Evolutionary conservation across 2,797 vertebrate genomes (phyloP).

Genomic region (Lophotriccus pileatus): DNA sequence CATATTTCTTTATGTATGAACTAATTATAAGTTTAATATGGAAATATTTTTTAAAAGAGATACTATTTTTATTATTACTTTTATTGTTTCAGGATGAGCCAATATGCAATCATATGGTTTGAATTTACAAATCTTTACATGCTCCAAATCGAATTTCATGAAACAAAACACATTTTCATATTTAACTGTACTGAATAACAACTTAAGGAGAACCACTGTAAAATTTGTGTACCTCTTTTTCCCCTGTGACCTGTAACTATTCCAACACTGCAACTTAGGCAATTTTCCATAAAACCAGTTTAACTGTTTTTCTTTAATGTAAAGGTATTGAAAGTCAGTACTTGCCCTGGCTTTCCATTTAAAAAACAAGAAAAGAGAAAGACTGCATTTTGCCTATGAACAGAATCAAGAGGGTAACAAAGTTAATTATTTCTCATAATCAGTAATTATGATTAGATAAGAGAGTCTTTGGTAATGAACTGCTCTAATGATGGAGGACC

Average conservation of each 20-base stretch:
- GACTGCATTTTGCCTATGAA: conserved; percentile 47
- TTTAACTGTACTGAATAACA: not conserved
- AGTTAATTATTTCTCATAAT: conserved; percentile 93
- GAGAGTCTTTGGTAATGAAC: conserved; percentile 87
- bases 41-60: conserved; percentile 9
- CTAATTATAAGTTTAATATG: not conserved
- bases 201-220: not conserved
- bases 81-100: conserved; percentile 39
- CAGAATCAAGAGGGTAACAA: conserved; percentile 80
- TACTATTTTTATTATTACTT: conserved; percentile 22
- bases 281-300: not conserved
- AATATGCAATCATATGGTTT: conserved; percentile 11
- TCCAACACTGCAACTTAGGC: not conserved
- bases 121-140: conserved; percentile 27
- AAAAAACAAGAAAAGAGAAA: not conserved
- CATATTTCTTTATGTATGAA: not conserved
- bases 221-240: not conserved
- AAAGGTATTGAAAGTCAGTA: not conserved
- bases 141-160: not conserved
- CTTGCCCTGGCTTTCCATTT: not conserved
- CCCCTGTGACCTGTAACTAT: not conserved
- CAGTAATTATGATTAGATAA: conserved; percentile 93
- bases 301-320: not conserved
- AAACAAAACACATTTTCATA: not conserved
- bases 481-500: conserved; percentile 86